Evolutionary conservation across 2,113 vertebrate genomes (phyloP).

Genomic region (Hydrolagus affinis): DNA sequence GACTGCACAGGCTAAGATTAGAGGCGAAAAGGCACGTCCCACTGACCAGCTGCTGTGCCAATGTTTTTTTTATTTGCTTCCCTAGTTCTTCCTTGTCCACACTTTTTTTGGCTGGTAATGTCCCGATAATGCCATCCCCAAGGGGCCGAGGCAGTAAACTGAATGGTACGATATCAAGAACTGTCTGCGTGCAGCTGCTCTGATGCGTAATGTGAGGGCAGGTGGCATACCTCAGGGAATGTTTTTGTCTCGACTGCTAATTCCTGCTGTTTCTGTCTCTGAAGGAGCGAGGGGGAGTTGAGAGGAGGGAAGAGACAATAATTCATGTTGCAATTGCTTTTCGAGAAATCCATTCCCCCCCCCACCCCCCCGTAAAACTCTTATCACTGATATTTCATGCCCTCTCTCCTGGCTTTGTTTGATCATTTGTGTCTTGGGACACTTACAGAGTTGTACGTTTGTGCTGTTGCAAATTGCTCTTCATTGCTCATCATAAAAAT

Average conservation of each 20-base stretch:
- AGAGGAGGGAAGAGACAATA: background rate
- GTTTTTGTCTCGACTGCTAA: background rate
- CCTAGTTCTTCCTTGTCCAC: conserved; percentile 34
- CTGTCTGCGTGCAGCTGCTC: conserved; percentile 33
- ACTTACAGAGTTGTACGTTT: too few species aligned
- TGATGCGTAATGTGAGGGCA: conserved; percentile 16
- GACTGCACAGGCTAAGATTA: conserved; percentile 60
- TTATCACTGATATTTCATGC: too few species aligned
- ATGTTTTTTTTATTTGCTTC: conserved; percentile 41
- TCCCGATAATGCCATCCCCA: conserved; percentile 35
- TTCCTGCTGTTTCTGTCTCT: conserved; percentile 30
- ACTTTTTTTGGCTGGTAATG: conserved; percentile 39
- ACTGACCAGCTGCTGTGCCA: conserved; percentile 59
- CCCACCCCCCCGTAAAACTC: conserved; percentile 30
- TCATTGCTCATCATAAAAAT: too few species aligned
- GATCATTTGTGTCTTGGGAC: too few species aligned
- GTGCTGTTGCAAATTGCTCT: too few species aligned
- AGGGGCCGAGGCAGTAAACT: background rate
- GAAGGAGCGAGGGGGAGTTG: background rate
- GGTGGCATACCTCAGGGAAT: conserved; percentile 33
- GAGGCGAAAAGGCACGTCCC: conserved; percentile 50
- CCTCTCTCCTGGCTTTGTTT: too few species aligned
- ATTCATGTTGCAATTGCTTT: background rate
- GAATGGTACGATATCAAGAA: conserved; percentile 2
- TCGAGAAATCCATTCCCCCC: background rate